Conservation (phyloP, 1,140 invertebrate species). For the Dryas iulia region DNA sequence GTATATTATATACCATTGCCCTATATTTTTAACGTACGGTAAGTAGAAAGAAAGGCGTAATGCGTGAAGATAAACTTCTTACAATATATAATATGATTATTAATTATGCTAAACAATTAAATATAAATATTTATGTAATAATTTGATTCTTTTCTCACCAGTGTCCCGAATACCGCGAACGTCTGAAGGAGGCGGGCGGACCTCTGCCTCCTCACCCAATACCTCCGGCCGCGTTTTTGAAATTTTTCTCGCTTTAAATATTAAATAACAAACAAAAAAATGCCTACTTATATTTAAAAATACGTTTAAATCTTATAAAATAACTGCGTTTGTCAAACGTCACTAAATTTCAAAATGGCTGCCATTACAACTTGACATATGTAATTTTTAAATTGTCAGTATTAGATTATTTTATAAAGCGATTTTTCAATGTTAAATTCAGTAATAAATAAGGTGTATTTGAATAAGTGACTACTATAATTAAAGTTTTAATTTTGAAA, state of each 20-base stretch:
- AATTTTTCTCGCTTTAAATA: constrained; percentile 92
- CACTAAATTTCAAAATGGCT: constrained; percentile 1
- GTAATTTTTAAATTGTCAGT: not conserved
- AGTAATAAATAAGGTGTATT: not conserved
- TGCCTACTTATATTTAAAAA: constrained; percentile 12
- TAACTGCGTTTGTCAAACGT: not conserved
- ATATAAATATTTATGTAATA: not conserved
- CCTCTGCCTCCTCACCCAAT: constrained; percentile 91
- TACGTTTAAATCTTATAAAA: not conserved
- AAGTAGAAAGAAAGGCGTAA: no score
- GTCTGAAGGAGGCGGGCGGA: constrained; percentile 88
- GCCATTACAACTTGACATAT: not conserved
- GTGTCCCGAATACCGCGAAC: constrained; percentile 89
- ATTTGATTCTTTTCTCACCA: constrained; percentile 32
- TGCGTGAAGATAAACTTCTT: no score
- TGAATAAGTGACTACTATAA: not conserved
- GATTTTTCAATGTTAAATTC: not conserved
- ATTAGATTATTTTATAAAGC: not conserved
- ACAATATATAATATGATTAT: no score
- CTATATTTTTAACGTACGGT: no score
- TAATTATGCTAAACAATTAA: no score
- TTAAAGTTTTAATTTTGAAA: not conserved
- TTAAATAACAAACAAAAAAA: not conserved
- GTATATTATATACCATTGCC: no score
- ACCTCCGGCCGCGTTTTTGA: constrained; percentile 92